These are phyloP conservation scores for Myripristis murdjan DNA, from an alignment of 2,797 vertebrate species.

Conservation along the genomic window DNA sequence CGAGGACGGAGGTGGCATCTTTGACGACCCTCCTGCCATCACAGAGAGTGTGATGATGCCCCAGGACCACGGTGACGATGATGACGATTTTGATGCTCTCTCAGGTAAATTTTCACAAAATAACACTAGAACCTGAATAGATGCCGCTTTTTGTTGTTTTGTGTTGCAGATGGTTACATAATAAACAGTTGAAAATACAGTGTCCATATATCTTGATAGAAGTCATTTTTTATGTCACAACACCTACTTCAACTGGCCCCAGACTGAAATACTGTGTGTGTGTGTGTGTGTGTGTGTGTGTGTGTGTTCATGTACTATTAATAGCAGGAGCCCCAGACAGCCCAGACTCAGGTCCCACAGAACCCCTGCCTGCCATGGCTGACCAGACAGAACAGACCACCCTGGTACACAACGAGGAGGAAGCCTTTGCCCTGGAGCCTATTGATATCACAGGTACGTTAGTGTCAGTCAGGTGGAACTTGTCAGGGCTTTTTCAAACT, in stretches of 20 bases:
- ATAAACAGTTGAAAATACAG: neutral
- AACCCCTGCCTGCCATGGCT: constrained; percentile 92
- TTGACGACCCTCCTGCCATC: constrained; percentile 94
- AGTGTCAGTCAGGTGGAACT: constrained; percentile 80
- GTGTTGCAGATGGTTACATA: neutral
- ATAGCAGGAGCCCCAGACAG: constrained; percentile 92
- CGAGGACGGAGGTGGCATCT: constrained; percentile 93
- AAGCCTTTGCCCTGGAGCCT: constrained; percentile 95
- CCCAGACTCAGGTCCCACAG: constrained; percentile 93
- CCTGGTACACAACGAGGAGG: constrained; percentile 94
- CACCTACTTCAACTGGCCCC: too few relatives aligned
- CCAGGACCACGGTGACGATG: constrained; percentile 90
- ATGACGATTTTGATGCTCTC: constrained; percentile 93
- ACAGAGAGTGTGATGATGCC: constrained; percentile 91
- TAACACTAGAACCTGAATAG: neutral
- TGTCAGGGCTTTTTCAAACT: neutral
- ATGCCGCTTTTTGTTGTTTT: neutral
- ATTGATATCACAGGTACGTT: constrained; percentile 90
- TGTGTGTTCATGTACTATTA: constrained; percentile 25
- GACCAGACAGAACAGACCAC: constrained; percentile 92
- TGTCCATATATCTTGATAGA: neutral
- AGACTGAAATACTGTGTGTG: constrained; percentile 19
- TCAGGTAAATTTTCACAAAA: constrained; percentile 87
- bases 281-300: too few relatives aligned
- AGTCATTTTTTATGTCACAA: too few relatives aligned